Evolutionary conservation across 2,797 vertebrate species (phyloP).

Genomic region (Hephaestus fuliginosus): DNA sequence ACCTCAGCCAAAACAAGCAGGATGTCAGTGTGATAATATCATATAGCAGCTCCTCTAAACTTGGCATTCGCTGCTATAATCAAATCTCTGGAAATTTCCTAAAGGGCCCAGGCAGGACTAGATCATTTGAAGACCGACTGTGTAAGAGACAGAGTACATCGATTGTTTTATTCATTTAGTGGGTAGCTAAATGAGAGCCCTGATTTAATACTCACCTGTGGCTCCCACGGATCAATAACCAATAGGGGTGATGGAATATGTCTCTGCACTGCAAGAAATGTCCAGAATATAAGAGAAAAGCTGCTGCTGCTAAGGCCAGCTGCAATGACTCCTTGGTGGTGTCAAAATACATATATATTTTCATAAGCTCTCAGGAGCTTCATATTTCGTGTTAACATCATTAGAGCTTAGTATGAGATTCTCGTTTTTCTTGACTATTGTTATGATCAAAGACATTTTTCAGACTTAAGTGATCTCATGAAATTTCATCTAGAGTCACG

Average conservation of each 20-base stretch:
- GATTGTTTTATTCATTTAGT: conserved; percentile 54
- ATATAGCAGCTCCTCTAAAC: conserved; percentile 51
- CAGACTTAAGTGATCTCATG: neutral
- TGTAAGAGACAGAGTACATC: conserved; percentile 19
- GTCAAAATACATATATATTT: conserved; percentile 3
- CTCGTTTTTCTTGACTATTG: neutral
- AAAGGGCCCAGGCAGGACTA: conserved; percentile 30
- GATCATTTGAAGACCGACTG: conserved; percentile 41
- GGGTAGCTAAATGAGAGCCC: conserved; percentile 50
- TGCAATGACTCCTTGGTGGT: neutral
- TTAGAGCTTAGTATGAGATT: neutral
- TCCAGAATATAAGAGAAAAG: neutral
- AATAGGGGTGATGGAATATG: conserved; percentile 36
- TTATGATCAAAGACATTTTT: neutral
- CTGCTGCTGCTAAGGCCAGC: neutral
- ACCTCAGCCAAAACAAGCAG: conserved; percentile 69
- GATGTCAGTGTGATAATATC: conserved; percentile 72
- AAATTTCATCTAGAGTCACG: neutral
- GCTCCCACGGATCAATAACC: conserved; percentile 58
- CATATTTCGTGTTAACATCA: conserved; percentile 6
- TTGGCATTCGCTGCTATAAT: conserved; percentile 51
- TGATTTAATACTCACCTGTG: conserved; percentile 57
- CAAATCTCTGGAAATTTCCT: conserved; percentile 63
- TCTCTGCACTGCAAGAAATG: conserved; percentile 7
- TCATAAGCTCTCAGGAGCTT: neutral